Evolutionary conservation across 2,888 invertebrate species (phyloP), one percentile per base, ranked within the genome.

Genomic region (Eilema caniola): DNA sequence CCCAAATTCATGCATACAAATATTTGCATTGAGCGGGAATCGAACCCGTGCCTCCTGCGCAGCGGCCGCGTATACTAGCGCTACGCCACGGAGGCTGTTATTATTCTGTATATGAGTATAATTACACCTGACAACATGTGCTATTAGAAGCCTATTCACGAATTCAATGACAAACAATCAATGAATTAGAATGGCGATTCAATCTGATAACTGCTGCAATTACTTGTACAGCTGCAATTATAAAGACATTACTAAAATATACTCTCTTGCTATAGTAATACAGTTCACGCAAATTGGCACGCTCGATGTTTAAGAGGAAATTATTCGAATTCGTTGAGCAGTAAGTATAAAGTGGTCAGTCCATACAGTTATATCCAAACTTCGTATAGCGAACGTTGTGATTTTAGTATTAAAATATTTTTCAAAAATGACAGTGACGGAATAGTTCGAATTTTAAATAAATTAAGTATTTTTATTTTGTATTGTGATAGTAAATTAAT

Each of bases 291-390:
- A 25, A 33, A 25, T n/a, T 10, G 14, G 5, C 10, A 16, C 62
- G 24, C 24, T 37, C n/a, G 31, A 60, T 25, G 23, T 62, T 66
- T 20, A 62, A 23, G 37, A 67, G 60, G 41, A 71, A 63, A 63
- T 37, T 70, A 73, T 62, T 64, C 60, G 68, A 62, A 66, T 72
- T 72, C 62, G 71, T 41, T 71, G 68, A 75, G 73, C 71, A 66
- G 67, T 71, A 69, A 60, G 63, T 57, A 65, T 62, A 28, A 37
- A 66, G 64, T 62, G 59, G 60, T 59, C 63, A 70, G 70, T 24
- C 41, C 47, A 24, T 33, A 53, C 79, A 81, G 81, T 81, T 73
- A 71, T 71, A 72, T 78, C 76, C 64, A 76, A 78, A 79, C 76
- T 64, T 70, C 63, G 72, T 73, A 78, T 72, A 72, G 75, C 16